phyloP scores from a whole-genome alignment of 2,888 invertebrate genomes.

The Cryptus armator region DNA sequence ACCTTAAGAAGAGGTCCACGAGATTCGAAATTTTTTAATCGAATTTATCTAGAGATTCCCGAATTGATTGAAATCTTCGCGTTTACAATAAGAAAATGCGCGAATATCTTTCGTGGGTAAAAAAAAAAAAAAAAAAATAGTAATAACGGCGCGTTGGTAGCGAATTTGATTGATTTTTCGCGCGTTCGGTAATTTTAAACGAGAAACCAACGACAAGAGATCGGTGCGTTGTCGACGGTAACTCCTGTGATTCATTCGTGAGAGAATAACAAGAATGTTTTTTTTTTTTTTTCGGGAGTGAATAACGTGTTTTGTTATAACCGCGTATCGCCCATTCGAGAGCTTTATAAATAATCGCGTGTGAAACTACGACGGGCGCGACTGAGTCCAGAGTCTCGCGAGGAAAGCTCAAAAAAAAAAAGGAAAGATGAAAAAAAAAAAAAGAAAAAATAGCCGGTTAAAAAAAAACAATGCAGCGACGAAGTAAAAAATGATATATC shows the following conservation, averaged over 20 bases:
- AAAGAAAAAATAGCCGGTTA: not conserved
- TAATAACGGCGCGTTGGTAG: conserved; percentile 9
- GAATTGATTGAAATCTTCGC: conserved; percentile 8
- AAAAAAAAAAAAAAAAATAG: not conserved
- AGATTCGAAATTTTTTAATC: conserved; percentile 38
- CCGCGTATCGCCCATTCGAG: conserved; percentile 36
- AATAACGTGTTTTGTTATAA: conserved; percentile 20
- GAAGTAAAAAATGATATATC: conserved; percentile 12
- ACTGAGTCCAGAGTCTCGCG: conserved; percentile 52
- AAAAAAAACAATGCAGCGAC: conserved; percentile 2
- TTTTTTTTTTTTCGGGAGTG: not conserved
- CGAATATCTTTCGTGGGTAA: not conserved
- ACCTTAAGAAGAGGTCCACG: conserved; percentile 11
- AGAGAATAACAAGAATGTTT: conserved; percentile 13
- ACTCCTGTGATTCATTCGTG: conserved; percentile 47
- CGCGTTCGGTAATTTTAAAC: conserved; percentile 44
- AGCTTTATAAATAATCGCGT: conserved; percentile 63
- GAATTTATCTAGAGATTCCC: conserved; percentile 16
- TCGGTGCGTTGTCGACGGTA: conserved; percentile 6
- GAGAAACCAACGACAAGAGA: conserved; percentile 10
- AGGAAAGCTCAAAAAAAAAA: conserved; percentile 51
- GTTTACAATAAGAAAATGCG: not conserved
- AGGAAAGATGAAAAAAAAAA: conserved; percentile 17
- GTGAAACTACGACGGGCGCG: conserved; percentile 37
- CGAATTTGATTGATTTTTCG: conserved; percentile 41